These are phyloP conservation scores for Tricholauxania praeusta DNA, from an alignment of 2,888 invertebrate genomes.

Conservation along the genomic window DNA sequence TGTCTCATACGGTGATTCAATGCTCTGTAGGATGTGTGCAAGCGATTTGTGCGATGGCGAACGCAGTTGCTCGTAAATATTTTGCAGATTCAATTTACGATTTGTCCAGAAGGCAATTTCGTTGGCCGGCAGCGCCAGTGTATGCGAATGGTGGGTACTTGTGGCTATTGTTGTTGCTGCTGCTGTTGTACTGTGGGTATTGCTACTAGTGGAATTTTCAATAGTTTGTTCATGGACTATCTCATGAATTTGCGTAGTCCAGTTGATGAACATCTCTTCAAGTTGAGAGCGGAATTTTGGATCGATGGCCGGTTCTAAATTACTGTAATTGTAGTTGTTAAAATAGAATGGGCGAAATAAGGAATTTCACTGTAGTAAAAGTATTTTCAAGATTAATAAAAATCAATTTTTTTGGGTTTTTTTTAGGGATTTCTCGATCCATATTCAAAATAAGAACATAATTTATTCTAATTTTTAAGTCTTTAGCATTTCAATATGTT, in stretches of 20 bases:
- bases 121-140: conserved; percentile 71
- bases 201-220: conserved; percentile 49
- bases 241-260: conserved; percentile 82
- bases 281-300: conserved; percentile 73
- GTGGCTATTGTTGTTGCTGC: conserved; percentile 14
- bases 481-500: no score
- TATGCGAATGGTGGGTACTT: neutral
- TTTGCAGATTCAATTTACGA: conserved; percentile 84
- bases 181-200: conserved; percentile 16
- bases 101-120: conserved; percentile 88
- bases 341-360: neutral
- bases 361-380: neutral
- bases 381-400: no score
- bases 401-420: no score
- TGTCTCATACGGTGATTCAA: conserved; percentile 82
- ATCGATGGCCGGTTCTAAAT: conserved; percentile 53
- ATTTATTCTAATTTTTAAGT: no score
- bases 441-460: no score
- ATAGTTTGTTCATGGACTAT: conserved; percentile 56
- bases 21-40: conserved; percentile 81
- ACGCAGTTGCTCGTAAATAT: conserved; percentile 87
- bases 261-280: conserved; percentile 89
- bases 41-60: conserved; percentile 85
- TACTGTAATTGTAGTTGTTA: conserved; percentile 43
- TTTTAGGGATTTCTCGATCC: no score